A percentile compares a stretch with the other conserved stretches of the same genome.
Evolutionary conservation across 2,888 invertebrate species (phyloP).

Genomic region (Rhingia rostrata): DNA sequence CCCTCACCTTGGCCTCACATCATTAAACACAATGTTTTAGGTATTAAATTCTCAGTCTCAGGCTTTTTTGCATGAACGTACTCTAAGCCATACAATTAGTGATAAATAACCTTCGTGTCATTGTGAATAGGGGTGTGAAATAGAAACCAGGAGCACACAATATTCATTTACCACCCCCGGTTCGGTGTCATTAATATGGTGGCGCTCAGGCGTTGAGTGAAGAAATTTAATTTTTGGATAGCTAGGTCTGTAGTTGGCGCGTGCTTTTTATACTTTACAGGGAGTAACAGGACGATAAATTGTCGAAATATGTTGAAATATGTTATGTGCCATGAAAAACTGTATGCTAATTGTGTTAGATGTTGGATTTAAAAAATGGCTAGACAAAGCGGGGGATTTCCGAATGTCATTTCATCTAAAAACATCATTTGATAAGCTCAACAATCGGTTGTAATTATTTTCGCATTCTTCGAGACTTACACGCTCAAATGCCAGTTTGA

Average conservation of each 20-base stretch:
- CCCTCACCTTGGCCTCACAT: constrained; percentile 70
- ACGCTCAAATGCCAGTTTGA: constrained; percentile 55
- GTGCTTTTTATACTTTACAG: no score
- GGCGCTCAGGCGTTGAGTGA: not conserved
- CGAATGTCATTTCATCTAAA: no score
- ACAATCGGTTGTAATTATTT: constrained; percentile 63
- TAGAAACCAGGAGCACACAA: not conserved
- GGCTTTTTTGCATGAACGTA: constrained; percentile 39
- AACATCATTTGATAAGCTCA: constrained; percentile 45
- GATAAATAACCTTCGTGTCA: constrained; percentile 54
- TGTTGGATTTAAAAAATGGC: no score
- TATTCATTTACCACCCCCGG: constrained; percentile 17
- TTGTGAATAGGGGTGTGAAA: constrained; percentile 39
- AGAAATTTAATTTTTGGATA: not conserved
- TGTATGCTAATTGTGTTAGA: no score
- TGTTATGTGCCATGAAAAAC: not conserved
- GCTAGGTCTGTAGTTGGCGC: no score
- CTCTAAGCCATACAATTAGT: constrained; percentile 63
- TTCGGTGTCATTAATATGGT: not conserved
- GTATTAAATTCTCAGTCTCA: constrained; percentile 62
- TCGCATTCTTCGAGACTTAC: constrained; percentile 38
- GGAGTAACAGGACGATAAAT: no score
- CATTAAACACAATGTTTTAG: constrained; percentile 68
- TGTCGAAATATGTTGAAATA: not conserved
- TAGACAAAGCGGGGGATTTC: no score